A percentile compares a stretch with the other conserved stretches of the same genome.
These are phyloP conservation scores for Elaphurus davidianus DNA, from an alignment of 2,113 vertebrate genomes.

Conservation along the genomic window DNA sequence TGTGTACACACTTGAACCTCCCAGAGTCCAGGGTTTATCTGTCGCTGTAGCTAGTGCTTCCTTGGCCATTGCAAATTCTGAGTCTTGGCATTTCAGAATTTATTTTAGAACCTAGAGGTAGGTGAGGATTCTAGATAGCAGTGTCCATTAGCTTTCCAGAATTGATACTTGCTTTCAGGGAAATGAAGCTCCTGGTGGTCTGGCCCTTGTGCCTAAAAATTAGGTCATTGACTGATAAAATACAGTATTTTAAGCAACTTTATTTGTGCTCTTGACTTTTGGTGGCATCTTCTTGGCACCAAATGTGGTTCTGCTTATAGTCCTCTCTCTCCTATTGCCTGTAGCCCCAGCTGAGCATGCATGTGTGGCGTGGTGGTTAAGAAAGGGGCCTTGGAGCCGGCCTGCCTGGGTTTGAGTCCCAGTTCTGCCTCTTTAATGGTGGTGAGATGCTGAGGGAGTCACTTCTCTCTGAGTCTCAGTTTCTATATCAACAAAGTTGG, in stretches of 20 bases:
- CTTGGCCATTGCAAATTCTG: not conserved
- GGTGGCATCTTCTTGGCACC: not conserved
- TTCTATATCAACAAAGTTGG: not conserved
- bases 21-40: not conserved
- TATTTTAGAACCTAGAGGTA: not conserved
- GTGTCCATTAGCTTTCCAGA: not conserved
- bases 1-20: not conserved
- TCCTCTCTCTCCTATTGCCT: no score
- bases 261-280: not conserved
- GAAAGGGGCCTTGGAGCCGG: not conserved
- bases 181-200: not conserved
- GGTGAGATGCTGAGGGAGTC: not conserved
- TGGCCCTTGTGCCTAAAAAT: not conserved
- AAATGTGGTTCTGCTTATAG: not conserved
- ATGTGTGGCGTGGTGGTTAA: not conserved
- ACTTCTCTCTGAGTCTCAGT: not conserved
- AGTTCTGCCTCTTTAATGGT: not conserved
- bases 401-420: not conserved
- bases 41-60: not conserved
- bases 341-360: not conserved
- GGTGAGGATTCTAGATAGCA: not conserved
- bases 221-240: not conserved
- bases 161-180: not conserved
- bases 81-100: not conserved
- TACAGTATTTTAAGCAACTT: not conserved